Percentiles rank a stretch among this genome's conserved stretches.
Evolutionary conservation across 2,888 invertebrate species (phyloP).

Genomic region (Druceiella hillmani): DNA sequence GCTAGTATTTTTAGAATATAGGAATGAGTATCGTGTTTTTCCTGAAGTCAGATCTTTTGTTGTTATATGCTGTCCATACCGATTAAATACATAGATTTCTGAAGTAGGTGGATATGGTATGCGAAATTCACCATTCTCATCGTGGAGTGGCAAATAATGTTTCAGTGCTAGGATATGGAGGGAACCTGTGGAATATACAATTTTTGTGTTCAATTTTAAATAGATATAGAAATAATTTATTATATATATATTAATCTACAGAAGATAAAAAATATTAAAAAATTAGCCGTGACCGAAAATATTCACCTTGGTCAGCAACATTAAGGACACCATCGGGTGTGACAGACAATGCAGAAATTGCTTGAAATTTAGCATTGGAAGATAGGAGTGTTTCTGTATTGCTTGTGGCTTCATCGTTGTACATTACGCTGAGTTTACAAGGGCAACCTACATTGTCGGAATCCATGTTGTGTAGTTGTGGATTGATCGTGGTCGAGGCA

Average conservation of each 20-base stretch:
- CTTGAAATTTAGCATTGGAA: constrained; percentile 84
- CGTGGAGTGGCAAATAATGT: constrained; percentile 82
- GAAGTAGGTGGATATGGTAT: constrained; percentile 91
- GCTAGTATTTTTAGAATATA: constrained; percentile 95
- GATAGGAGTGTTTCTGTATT: constrained; percentile 83
- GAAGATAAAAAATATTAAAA: constrained; percentile 6
- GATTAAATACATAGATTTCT: constrained; percentile 90
- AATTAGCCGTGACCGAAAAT: background rate
- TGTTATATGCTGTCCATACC: constrained; percentile 93
- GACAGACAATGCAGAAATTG: constrained; percentile 85
- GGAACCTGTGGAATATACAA: constrained; percentile 50
- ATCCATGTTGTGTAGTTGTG: constrained; percentile 22
- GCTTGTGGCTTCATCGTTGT: constrained; percentile 62
- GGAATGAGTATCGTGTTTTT: constrained; percentile 89
- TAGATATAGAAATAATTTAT: constrained; percentile 16
- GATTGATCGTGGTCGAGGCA: constrained; percentile 46
- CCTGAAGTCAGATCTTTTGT: constrained; percentile 95
- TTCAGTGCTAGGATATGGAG: constrained; percentile 79
- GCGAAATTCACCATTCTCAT: constrained; percentile 86
- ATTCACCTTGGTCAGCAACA: constrained; percentile 86
- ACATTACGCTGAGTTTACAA: constrained; percentile 47
- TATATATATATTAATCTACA: constrained; percentile 28
- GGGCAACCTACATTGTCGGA: constrained; percentile 34
- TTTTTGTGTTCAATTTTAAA: background rate
- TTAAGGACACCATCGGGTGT: constrained; percentile 95